Evolutionary conservation across 2,888 invertebrate genomes (phyloP), one percentile per base, ranked within the genome.

Genomic region (Spatulosminthurus flaviceps): DNA sequence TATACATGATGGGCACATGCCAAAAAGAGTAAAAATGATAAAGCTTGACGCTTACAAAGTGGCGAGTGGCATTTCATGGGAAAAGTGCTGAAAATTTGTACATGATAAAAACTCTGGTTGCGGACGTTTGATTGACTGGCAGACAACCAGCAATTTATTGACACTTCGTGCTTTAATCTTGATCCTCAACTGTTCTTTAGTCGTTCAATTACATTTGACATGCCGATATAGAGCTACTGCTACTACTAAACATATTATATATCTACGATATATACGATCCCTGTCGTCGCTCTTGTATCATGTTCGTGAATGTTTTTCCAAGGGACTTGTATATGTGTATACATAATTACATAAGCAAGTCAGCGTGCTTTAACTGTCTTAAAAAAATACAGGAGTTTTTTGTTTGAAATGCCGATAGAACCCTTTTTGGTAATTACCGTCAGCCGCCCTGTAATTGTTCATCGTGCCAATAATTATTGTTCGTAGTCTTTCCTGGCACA

Each of bases 161-260:
- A 51, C 51, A 51, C 51, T 51, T 51, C 51, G 51, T 34, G 51
- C 51, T 51, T n/a, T 51, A 51, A 51, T 51, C 51, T 51, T 51
- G n/a, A 51, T 51, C 51, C 51, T 51, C 51, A 51, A 11, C 51
- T 51, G 51, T n/a, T 51, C n/a, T 19, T 51, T 51, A n/a, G 51
- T 2, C 16, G 51, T n/a, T 51, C 51, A n/a, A 51, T 51, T 51
- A 51, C 1, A 19, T 5, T 51, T 51, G 51, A 51, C 51, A 51
- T 51, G 51, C 51, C 16, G 51, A 51, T 51, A 19, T 11, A 51
- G 51, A 5, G n/a, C 19, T 51, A 51, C 51, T 34, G 34, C 34
- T 34, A 34, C 34, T 34, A 34, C 34, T 9, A 34, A 9, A 4
- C 9, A 34, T 34, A 9, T n/a, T n/a, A n/a, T 34, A 34, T 4